Evolutionary conservation across 2,888 invertebrate genomes (phyloP).

Genomic region (Nasonovia ribisnigri): DNA sequence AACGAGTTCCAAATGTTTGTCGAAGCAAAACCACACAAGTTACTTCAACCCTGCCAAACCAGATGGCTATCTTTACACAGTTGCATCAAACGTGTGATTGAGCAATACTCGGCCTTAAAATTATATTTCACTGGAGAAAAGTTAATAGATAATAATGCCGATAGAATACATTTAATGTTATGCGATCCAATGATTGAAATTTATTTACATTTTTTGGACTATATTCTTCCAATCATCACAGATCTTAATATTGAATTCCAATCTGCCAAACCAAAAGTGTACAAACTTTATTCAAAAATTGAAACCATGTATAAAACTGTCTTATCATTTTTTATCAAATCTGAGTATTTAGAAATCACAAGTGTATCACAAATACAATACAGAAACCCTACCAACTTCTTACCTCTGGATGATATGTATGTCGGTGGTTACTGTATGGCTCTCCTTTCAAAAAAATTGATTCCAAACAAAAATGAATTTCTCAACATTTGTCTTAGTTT

Average conservation of each 20-base stretch:
- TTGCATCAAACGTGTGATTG: slow-evolving; percentile 64
- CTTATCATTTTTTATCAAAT: slow-evolving; percentile 9
- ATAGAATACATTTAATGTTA: not conserved
- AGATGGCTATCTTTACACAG: slow-evolving; percentile 66
- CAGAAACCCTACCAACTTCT: not conserved
- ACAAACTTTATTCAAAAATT: slow-evolving; percentile 8
- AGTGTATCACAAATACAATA: not conserved
- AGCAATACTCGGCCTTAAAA: slow-evolving; percentile 67
- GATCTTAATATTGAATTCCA: slow-evolving; percentile 34
- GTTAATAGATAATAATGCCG: slow-evolving; percentile 44
- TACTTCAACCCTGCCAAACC: slow-evolving; percentile 65
- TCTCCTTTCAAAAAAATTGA: not conserved
- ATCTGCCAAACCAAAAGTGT: slow-evolving; percentile 17
- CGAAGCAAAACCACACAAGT: slow-evolving; percentile 67
- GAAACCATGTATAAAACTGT: not conserved
- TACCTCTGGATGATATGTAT: not conserved
- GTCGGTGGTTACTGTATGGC: not conserved
- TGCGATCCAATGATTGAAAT: not conserved
- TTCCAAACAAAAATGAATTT: not conserved
- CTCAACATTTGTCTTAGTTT: not conserved
- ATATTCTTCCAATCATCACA: slow-evolving; percentile 2
- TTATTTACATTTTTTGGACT: slow-evolving; percentile 44
- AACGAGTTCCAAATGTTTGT: slow-evolving; percentile 68
- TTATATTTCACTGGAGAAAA: slow-evolving; percentile 51
- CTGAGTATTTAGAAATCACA: not conserved